Conservation (phyloP, 2,888 invertebrate species). For the Cinara cedri region DNA sequence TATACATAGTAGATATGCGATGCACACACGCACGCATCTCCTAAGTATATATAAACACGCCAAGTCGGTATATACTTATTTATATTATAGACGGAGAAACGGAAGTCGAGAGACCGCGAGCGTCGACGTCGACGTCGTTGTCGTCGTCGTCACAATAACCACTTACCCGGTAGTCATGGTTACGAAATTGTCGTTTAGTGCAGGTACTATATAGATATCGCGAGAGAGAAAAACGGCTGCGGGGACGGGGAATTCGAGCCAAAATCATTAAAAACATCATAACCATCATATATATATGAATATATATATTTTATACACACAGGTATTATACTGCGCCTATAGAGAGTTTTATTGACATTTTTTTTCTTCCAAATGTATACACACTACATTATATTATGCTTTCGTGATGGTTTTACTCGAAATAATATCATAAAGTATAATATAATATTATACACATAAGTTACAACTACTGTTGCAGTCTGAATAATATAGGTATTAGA, state of each 20-base stretch:
- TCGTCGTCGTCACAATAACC: slow-evolving; percentile 36
- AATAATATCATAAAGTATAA: background rate
- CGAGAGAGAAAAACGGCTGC: background rate
- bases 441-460: background rate
- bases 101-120: slow-evolving; percentile 44
- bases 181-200: slow-evolving; percentile 52
- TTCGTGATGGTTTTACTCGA: background rate
- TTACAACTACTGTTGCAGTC: background rate
- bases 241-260: slow-evolving; percentile 21
- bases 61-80: background rate
- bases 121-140: slow-evolving; percentile 3
- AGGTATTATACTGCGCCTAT: background rate
- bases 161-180: slow-evolving; percentile 51
- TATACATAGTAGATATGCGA: slow-evolving; percentile 4
- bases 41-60: background rate
- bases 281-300: background rate
- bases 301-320: background rate
- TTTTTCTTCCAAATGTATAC: background rate
- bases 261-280: slow-evolving; percentile 53
- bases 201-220: slow-evolving; percentile 4
- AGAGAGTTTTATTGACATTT: slow-evolving; percentile 34
- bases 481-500: too few species aligned
- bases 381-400: background rate
- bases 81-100: background rate
- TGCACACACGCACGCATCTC: background rate